Evolutionary conservation across 2,888 invertebrate species (phyloP).

Genomic region (Gymnoscelis rufifasciata): DNA sequence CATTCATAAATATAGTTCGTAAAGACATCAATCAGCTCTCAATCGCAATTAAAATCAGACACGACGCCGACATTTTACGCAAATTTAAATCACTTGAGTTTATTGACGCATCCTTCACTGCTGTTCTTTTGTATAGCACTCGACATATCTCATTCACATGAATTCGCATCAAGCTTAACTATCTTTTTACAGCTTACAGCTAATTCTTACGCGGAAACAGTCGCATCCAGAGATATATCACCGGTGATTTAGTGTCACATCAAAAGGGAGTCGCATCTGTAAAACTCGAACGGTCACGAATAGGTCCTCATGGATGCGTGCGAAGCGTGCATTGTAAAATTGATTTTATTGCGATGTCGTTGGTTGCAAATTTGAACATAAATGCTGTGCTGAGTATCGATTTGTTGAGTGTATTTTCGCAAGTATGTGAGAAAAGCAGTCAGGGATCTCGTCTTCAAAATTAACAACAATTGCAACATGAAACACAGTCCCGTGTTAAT

Average conservation of each 20-base stretch:
- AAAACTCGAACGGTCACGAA: conserved; percentile 48
- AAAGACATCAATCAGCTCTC: conserved; percentile 3
- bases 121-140: background rate
- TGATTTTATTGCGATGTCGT: background rate
- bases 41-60: background rate
- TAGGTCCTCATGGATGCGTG: conserved; percentile 9
- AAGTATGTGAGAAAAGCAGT: too few relatives aligned
- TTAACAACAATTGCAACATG: too few relatives aligned
- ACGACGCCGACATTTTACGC: background rate
- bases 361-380: background rate
- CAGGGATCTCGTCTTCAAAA: too few relatives aligned
- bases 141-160: conserved; percentile 4
- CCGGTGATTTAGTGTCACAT: conserved; percentile 57
- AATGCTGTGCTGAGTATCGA: too few relatives aligned
- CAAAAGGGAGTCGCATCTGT: conserved; percentile 48
- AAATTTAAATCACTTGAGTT: conserved; percentile 3
- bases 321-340: background rate
- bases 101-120: background rate
- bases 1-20: background rate
- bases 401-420: too few relatives aligned
- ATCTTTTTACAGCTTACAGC: conserved; percentile 11
- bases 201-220: conserved; percentile 42
- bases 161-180: conserved; percentile 7
- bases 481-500: too few relatives aligned
- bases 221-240: conserved; percentile 48